Percentiles rank a stretch among this genome's conserved stretches.
Evolutionary conservation across 2,888 invertebrate genomes (phyloP).

Genomic region (Junonia oenone): DNA sequence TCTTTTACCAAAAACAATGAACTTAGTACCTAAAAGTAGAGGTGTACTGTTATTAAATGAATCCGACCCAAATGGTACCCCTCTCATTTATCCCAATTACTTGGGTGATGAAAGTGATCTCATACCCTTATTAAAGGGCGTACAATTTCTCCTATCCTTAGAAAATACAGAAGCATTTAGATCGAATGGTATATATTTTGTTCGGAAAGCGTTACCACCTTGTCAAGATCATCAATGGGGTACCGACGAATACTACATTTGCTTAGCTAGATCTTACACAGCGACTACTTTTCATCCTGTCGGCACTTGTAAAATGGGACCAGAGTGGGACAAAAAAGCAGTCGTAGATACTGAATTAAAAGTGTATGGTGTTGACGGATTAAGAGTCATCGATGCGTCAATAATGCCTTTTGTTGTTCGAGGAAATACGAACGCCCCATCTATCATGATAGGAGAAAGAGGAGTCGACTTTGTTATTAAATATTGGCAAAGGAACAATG

Average conservation of each 20-base stretch:
- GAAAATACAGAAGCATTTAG: no score
- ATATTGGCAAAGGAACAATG: slow-evolving; percentile 37
- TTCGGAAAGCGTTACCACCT: slow-evolving; percentile 72
- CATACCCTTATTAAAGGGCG: no score
- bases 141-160: no score
- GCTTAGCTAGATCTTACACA: no score
- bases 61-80: slow-evolving; percentile 84
- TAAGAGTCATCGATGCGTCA: slow-evolving; percentile 87
- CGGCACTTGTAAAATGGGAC: slow-evolving; percentile 78
- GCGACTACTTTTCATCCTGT: no score
- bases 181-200: slow-evolving; percentile 77
- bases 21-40: no score
- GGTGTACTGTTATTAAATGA: no score
- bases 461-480: slow-evolving; percentile 46
- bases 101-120: no score
- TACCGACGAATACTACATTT: slow-evolving; percentile 82
- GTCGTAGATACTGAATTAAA: slow-evolving; percentile 88
- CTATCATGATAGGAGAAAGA: slow-evolving; percentile 32
- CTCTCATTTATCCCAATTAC: slow-evolving; percentile 84
- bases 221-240: slow-evolving; percentile 79
- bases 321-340: slow-evolving; percentile 70
- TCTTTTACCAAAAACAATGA: no score
- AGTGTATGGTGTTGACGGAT: slow-evolving; percentile 70
- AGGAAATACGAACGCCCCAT: slow-evolving; percentile 89
- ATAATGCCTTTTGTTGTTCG: no score